These are phyloP conservation scores for Zaprionus obscuricornis DNA, from an alignment of 2,888 invertebrate species.

Conservation along the genomic window DNA sequence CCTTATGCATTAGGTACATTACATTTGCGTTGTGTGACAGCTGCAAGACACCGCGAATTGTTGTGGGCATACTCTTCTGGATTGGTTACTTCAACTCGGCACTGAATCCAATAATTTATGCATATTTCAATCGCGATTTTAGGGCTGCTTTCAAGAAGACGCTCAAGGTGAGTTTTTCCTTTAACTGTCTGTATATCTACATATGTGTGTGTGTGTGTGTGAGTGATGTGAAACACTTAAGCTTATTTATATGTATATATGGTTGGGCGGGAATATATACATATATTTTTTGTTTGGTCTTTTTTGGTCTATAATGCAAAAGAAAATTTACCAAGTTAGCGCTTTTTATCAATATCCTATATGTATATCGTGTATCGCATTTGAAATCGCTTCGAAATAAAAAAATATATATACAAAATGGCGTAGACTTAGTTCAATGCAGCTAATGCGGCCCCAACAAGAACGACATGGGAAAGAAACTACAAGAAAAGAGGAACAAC, in stretches of 20 bases:
- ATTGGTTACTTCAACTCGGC: slow-evolving; percentile 99
- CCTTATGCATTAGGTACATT: slow-evolving; percentile 88
- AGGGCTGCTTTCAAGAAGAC: slow-evolving; percentile 97
- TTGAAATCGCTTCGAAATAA: slow-evolving; percentile 19
- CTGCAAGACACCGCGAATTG: slow-evolving; percentile 92
- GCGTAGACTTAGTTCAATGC: slow-evolving; percentile 62
- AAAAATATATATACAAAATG: slow-evolving; percentile 25
- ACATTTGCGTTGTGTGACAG: slow-evolving; percentile 90
- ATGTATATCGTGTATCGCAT: too few species aligned
- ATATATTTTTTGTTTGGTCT: too few species aligned
- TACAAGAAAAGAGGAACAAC: slow-evolving; percentile 24
- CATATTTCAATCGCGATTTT: slow-evolving; percentile 98
- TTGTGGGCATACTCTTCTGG: slow-evolving; percentile 97
- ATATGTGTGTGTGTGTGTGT: slow-evolving; percentile 6
- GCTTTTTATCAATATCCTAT: slow-evolving; percentile 46
- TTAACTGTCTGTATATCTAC: neutral
- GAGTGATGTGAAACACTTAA: slow-evolving; percentile 29
- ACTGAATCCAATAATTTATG: slow-evolving; percentile 97
- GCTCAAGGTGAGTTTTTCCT: slow-evolving; percentile 84
- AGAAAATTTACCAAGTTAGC: slow-evolving; percentile 22
- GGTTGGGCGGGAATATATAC: neutral
- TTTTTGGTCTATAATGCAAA: slow-evolving; percentile 11
- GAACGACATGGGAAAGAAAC: slow-evolving; percentile 21
- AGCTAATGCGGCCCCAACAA: slow-evolving; percentile 41
- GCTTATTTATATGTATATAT: neutral